A percentile compares a stretch with the other conserved stretches of the same genome.
Conservation (phyloP, 2,888 invertebrate genomes). For the Muschampia plurimacula region DNA sequence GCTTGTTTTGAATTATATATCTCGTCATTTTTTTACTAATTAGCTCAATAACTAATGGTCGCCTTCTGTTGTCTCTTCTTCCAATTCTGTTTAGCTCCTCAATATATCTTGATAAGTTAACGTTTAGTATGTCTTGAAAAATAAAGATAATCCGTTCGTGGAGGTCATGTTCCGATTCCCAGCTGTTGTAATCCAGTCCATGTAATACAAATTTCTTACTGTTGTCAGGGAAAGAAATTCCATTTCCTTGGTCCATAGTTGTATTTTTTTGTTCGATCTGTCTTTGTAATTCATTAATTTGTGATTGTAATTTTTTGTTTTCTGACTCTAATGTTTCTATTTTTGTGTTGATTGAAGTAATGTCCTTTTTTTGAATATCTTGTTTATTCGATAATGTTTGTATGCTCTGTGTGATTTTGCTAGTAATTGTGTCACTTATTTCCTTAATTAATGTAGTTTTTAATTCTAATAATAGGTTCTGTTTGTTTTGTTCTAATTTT, state of each 20-base stretch:
- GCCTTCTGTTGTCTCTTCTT: background rate
- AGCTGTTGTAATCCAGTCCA: conserved; percentile 2
- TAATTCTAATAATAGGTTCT: conserved; percentile 5
- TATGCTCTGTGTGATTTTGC: background rate
- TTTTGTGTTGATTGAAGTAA: background rate
- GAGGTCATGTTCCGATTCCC: conserved; percentile 2
- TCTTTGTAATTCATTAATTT: conserved; percentile 2
- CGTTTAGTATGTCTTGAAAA: conserved; percentile 1
- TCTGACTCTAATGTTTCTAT: background rate
- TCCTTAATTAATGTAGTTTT: conserved; percentile 7
- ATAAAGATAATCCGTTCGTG: conserved; percentile 4
- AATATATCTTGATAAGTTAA: background rate
- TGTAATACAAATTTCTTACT: conserved; percentile 4
- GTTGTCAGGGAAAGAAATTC: background rate
- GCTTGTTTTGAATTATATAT: background rate
- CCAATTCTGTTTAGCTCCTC: conserved; percentile 2
- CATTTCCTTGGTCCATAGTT: background rate
- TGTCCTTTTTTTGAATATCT: background rate
- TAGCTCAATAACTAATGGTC: background rate
- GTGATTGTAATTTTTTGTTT: background rate
- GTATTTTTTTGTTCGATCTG: conserved; percentile 1
- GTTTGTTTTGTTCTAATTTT: conserved; percentile 2
- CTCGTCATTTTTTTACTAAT: conserved; percentile 4
- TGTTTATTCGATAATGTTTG: background rate
- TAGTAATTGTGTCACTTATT: conserved; percentile 37